Conservation (phyloP, 2,888 invertebrate genomes). For the Timema cristinae region DNA sequence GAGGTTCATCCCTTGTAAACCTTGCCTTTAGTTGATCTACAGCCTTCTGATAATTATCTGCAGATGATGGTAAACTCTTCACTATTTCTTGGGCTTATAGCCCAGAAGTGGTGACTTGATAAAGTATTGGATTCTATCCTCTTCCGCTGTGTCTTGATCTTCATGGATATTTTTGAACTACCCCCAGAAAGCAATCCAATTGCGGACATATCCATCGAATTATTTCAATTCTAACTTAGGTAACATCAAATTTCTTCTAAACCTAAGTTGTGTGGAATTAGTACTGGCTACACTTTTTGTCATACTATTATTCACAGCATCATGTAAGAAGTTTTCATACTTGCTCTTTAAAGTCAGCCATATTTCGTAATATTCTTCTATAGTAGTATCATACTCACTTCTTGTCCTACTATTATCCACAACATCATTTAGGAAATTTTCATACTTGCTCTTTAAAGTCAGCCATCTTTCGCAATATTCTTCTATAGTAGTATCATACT, state of each 20-base stretch:
- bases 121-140: slow-evolving; percentile 5
- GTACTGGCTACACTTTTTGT: neutral
- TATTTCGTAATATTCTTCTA: no score
- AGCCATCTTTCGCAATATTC: neutral
- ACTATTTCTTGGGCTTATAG: neutral
- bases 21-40: neutral
- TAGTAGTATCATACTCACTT: no score
- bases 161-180: neutral
- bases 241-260: neutral
- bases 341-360: neutral
- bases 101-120: no score
- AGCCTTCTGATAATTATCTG: neutral
- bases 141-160: neutral
- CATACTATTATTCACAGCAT: neutral
- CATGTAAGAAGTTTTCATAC: neutral
- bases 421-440: no score
- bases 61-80: neutral
- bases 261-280: neutral
- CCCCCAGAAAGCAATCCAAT: slow-evolving; percentile 2
- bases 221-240: slow-evolving; percentile 4
- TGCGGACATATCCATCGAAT: neutral
- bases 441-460: neutral
- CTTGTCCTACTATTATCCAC: no score
- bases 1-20: neutral
- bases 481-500: neutral